Evolutionary conservation across 2,888 invertebrate genomes (phyloP), one percentile per base, ranked within the genome.

Genomic region (Apodemia zela): DNA sequence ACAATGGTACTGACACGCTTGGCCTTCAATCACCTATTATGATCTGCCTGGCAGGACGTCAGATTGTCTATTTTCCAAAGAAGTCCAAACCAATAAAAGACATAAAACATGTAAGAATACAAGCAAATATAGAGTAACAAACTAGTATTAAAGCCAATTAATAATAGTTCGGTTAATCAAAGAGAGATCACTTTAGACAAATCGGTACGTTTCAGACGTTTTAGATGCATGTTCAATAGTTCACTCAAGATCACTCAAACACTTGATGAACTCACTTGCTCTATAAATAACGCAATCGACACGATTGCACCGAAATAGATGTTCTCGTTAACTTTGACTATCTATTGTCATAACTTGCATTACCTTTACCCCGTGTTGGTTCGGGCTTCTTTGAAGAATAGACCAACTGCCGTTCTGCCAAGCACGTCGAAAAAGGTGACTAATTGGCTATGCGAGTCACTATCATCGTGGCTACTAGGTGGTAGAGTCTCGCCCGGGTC

Each of bases 251-350:
- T 69, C 66, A 68, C 69, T 69, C 66, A 68, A 67, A 65, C 68
- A 64, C 67, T 65, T 68, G 70, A 71, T 69, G 70, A 69, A 66
- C 68, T 72, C 73, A 74, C 73, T 72, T 71, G 69, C 65, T 62
- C 68, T 73, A 73, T 73, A 73, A 74, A 76, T 47, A 47, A 47
- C 47, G 8, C 47, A 47, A 47, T 69, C 69, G 72, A 68, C 68
- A 66, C 60, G 69, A 61, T 49, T 68, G 70, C 66, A 69, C 73
- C 68, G 68, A 73, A 76, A 75, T 75, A 76, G 68, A 71, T 61
- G 62, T 63, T 60, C 66, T 64, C 63, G 60, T 63, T 63, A 63
- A 64, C 60, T 65, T 47, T 17, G 47, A 17, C 17, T 47, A 47
- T 47, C 17, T 47, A 47, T 17, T 47, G 17, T 17, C 45, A n/a